phyloP scores from a whole-genome alignment of 2,113 vertebrate genomes.

The Otolemur garnettii region DNA sequence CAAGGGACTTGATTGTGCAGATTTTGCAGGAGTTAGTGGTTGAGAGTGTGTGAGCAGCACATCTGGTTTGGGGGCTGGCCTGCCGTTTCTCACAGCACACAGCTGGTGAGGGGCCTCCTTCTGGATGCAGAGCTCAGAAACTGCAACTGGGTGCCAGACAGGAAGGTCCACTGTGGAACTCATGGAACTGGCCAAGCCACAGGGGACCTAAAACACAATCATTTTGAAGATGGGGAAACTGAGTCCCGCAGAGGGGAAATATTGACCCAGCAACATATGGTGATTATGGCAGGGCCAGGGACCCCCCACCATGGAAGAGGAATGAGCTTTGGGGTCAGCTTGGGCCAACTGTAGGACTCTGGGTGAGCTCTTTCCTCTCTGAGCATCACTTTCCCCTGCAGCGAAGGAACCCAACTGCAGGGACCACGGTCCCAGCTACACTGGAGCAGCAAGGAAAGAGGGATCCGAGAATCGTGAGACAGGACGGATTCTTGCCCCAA shows the following conservation, averaged over 20 bases:
- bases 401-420: accelerated
- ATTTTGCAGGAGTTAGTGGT: no score
- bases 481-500: background rate
- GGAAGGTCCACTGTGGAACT: background rate
- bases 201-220: no score
- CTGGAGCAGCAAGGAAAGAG: accelerated
- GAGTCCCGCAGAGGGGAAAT: background rate
- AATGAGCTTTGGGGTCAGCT: background rate
- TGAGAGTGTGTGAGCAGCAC: no score
- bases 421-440: accelerated
- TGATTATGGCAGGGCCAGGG: background rate
- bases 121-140: background rate
- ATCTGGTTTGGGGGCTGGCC: no score
- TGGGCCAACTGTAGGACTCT: no score
- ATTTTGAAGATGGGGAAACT: background rate
- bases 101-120: no score
- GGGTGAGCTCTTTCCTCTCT: background rate
- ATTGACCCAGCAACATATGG: no score
- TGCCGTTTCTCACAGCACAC: background rate
- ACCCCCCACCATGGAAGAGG: background rate
- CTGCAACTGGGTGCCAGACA: background rate
- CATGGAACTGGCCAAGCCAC: background rate
- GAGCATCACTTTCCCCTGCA: background rate
- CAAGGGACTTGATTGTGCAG: no score
- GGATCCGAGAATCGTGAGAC: background rate